Conservation (phyloP, 2,888 invertebrate genomes). For the Trichogramma dendrolimi region DNA sequence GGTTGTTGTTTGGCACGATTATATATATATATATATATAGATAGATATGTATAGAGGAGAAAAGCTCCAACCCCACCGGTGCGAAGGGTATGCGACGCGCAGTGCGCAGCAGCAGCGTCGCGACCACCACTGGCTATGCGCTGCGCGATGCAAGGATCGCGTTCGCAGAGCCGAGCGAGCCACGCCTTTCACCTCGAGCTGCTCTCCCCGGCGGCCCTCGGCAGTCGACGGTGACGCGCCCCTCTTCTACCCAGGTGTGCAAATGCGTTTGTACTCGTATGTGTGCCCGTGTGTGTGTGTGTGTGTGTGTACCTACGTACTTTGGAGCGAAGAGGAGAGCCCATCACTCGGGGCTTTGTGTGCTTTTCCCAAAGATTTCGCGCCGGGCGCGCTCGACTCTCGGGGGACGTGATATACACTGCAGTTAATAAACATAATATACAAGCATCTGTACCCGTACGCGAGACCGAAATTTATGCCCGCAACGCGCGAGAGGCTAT, state of each 20-base stretch:
- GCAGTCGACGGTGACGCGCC: conserved; percentile 17
- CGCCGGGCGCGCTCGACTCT: background rate
- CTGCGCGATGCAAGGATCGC: background rate
- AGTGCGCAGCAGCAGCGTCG: conserved; percentile 9
- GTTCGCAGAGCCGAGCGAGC: conserved; percentile 6
- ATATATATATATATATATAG: too few species aligned
- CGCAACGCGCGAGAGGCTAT: background rate
- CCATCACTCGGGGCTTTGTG: background rate
- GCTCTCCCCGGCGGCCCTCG: conserved; percentile 4
- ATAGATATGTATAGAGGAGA: too few species aligned
- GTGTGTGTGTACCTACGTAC: too few species aligned
- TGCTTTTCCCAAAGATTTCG: background rate
- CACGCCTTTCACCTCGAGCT: conserved; percentile 17
- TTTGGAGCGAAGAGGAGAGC: background rate
- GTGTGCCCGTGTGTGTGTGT: too few species aligned
- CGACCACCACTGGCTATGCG: conserved; percentile 16
- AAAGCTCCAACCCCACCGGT: too few species aligned
- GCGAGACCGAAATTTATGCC: too few species aligned
- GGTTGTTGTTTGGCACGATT: too few species aligned
- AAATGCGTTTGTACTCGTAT: too few species aligned
- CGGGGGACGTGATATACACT: background rate
- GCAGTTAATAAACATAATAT: too few species aligned
- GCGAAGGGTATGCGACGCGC: background rate
- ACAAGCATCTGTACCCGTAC: too few species aligned
- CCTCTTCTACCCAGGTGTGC: conserved; percentile 4